Percentiles rank a stretch among this genome's conserved stretches.
phyloP scores from a whole-genome alignment of 2,797 vertebrate genomes.

The Sphaeramia orbicularis region DNA sequence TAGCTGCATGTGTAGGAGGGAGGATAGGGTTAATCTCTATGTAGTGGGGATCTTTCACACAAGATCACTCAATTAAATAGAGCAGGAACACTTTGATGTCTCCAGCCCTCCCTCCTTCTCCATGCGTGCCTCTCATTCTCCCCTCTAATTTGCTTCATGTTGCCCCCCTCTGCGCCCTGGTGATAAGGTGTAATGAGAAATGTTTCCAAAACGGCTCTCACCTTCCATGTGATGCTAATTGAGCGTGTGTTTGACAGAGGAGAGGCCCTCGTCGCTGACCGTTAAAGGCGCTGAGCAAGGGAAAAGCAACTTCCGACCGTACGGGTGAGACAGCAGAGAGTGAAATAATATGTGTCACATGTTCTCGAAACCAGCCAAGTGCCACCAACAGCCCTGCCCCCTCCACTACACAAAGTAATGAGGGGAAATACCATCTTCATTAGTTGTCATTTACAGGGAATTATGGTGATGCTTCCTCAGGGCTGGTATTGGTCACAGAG shows the following conservation, averaged over 20 bases:
- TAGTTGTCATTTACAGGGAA: conserved; percentile 80
- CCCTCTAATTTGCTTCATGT: conserved; percentile 73
- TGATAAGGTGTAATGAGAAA: conserved; percentile 84
- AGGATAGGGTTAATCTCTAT: conserved; percentile 78
- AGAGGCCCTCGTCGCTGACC: conserved; percentile 41
- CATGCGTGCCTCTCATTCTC: conserved; percentile 57
- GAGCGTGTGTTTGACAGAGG: conserved; percentile 49
- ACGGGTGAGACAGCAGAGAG: conserved; percentile 8
- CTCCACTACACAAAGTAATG: conserved; percentile 60
- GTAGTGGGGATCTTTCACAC: conserved; percentile 80
- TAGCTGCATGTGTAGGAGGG: conserved; percentile 52
- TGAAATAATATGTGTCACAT: conserved; percentile 22
- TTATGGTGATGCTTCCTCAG: conserved; percentile 65
- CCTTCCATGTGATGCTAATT: conserved; percentile 69
- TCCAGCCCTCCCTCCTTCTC: conserved; percentile 47
- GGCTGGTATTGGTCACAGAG: conserved; percentile 74
- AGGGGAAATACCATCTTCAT: conserved; percentile 73
- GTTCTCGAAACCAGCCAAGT: conserved; percentile 33
- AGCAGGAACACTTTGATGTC: conserved; percentile 80
- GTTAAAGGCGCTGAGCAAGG: conserved; percentile 30
- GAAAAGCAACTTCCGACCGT: neutral
- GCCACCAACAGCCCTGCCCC: conserved; percentile 28
- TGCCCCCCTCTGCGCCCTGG: conserved; percentile 62
- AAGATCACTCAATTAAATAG: conserved; percentile 81
- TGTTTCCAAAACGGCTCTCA: conserved; percentile 74